Conservation (phyloP, 2,888 invertebrate species). For the Melanotus villosus region DNA sequence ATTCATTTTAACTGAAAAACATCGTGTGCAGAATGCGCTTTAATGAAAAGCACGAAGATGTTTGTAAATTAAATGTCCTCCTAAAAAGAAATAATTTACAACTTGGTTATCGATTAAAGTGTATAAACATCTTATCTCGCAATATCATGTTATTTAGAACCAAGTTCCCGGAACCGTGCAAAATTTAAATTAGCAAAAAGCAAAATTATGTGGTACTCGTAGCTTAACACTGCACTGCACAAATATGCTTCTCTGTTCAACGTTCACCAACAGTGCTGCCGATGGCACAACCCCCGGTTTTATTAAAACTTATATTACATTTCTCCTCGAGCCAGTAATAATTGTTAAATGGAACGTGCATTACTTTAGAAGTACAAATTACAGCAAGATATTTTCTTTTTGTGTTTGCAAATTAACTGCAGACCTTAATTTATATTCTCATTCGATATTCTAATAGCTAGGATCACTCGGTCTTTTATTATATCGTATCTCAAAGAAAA, state of each 20-base stretch:
- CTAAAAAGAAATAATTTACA: background rate
- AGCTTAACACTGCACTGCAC: background rate
- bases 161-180: slow-evolving; percentile 13
- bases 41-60: too few species aligned
- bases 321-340: slow-evolving; percentile 2
- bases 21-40: too few species aligned
- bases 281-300: background rate
- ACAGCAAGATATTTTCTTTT: slow-evolving; percentile 22
- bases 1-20: too few species aligned
- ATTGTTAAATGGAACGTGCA: slow-evolving; percentile 32
- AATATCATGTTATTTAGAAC: slow-evolving; percentile 24
- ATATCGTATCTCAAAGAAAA: background rate
- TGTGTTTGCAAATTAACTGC: slow-evolving; percentile 17
- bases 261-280: background rate
- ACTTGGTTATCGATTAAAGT: slow-evolving; percentile 8
- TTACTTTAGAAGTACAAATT: slow-evolving; percentile 30
- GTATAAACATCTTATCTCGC: slow-evolving; percentile 18
- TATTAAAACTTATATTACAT: slow-evolving; percentile 16
- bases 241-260: slow-evolving; percentile 9
- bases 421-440: slow-evolving; percentile 2
- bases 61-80: background rate
- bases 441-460: slow-evolving; percentile 15
- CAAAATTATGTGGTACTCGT: background rate
- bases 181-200: slow-evolving; percentile 28
- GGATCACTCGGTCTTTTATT: background rate